A percentile compares a stretch with the other conserved stretches of the same genome.
phyloP scores from a whole-genome alignment of 2,888 invertebrate genomes.

The Helobdella robusta region DNA sequence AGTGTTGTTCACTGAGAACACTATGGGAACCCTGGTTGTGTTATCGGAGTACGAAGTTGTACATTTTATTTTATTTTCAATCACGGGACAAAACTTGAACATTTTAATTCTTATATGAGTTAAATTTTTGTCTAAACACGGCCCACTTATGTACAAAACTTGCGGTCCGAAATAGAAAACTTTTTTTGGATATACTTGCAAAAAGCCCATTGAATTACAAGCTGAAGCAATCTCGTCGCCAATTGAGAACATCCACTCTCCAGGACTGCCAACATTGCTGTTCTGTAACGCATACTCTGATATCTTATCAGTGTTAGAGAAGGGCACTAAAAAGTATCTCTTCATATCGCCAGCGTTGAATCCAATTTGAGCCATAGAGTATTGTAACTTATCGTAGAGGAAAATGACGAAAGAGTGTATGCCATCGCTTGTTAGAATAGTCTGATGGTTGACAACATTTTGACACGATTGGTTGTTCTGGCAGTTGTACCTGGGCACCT shows the following conservation, averaged over 20 bases:
- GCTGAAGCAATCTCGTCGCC: conserved; percentile 13
- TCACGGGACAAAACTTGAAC: no score
- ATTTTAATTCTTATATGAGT: conserved; percentile 3
- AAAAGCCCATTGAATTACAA: conserved; percentile 9
- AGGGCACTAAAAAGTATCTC: conserved; percentile 16
- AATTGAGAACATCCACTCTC: conserved; percentile 27
- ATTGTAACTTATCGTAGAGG: conserved; percentile 11
- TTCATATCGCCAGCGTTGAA: conserved; percentile 25
- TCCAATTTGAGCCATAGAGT: conserved; percentile 19
- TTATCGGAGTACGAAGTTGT: no score
- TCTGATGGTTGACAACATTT: conserved; percentile 22
- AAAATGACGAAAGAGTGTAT: conserved; percentile 24
- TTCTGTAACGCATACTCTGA: conserved; percentile 16
- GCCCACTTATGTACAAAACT: conserved; percentile 18
- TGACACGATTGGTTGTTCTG: background rate
- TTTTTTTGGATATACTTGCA: conserved; percentile 23
- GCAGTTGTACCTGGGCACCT: conserved; percentile 16
- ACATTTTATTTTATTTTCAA: no score
- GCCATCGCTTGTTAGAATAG: conserved; percentile 23
- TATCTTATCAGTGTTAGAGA: conserved; percentile 11
- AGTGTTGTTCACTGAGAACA: no score
- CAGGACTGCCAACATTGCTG: conserved; percentile 20
- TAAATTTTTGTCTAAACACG: conserved; percentile 13
- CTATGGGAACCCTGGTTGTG: no score
- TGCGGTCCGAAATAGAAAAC: conserved; percentile 16